phyloP scores from a whole-genome alignment of 2,797 vertebrate genomes.

The Acridotheres tristis region DNA sequence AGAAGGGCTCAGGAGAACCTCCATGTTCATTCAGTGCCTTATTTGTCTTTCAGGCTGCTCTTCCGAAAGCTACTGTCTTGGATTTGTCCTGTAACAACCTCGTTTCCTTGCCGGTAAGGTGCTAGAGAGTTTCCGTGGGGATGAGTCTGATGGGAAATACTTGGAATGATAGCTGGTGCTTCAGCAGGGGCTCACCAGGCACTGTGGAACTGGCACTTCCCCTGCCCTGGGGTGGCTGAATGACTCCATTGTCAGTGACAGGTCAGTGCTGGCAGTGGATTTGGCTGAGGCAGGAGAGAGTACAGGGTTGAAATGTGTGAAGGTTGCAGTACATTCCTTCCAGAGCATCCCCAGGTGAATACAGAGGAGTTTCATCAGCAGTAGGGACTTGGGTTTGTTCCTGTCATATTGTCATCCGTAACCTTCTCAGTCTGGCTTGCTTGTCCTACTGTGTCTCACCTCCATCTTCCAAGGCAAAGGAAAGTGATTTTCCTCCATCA shows the following conservation, averaged over 20 bases:
- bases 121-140: not conserved
- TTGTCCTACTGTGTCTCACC: not conserved
- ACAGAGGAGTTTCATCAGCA: not conserved
- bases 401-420: not conserved
- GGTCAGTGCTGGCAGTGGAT: not conserved
- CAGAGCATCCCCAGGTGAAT: not conserved
- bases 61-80: conserved; percentile 90
- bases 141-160: not conserved
- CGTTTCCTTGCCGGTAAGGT: conserved; percentile 86
- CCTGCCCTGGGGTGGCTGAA: not conserved
- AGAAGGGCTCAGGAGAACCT: not conserved
- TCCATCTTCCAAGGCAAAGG: not conserved
- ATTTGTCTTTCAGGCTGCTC: conserved; percentile 80
- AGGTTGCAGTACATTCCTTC: not conserved
- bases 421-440: not conserved
- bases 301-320: not conserved
- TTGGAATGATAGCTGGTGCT: not conserved
- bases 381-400: accelerated
- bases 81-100: conserved; percentile 98
- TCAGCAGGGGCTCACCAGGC: not conserved
- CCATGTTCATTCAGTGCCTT: not conserved
- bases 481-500: not conserved
- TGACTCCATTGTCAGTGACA: not conserved
- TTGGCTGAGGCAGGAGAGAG: not conserved
- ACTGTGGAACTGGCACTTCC: not conserved